These are phyloP conservation scores for Acrossocheilus fasciatus DNA, from an alignment of 2,797 vertebrate species.

Conservation along the genomic window DNA sequence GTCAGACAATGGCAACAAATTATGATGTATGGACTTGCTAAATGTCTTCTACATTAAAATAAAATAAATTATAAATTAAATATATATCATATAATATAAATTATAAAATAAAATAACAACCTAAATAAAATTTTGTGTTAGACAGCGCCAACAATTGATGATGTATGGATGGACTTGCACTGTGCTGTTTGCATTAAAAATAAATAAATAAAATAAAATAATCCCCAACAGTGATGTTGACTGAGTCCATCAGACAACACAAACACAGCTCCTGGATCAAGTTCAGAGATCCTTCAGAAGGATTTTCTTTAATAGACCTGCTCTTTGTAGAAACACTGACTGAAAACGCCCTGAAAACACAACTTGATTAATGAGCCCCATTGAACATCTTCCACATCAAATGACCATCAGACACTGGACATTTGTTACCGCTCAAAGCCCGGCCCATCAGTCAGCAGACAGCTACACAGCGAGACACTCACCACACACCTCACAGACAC, in stretches of 20 bases:
- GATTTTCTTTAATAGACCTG: background rate
- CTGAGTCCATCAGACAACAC: background rate
- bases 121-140: no score
- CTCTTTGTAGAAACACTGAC: conserved; percentile 10
- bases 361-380: conserved; percentile 71
- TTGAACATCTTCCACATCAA: conserved; percentile 62
- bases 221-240: background rate
- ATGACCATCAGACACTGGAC: conserved; percentile 65
- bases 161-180: background rate
- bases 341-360: conserved; percentile 27
- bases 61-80: background rate
- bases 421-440: conserved; percentile 65
- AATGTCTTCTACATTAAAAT: no score
- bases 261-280: background rate
- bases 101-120: no score
- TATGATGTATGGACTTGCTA: no score
- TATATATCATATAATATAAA: no score
- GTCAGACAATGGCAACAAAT: no score
- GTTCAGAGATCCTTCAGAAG: background rate
- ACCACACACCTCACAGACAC: conserved; percentile 48
- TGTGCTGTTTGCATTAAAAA: background rate
- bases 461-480: conserved; percentile 47
- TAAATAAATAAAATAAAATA: background rate
- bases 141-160: background rate
- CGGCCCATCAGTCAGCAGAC: conserved; percentile 69